Percentiles rank a stretch among this genome's conserved stretches.
These are phyloP conservation scores for Rhaphigaster nebulosa DNA, from an alignment of 2,888 invertebrate species.

Conservation along the genomic window DNA sequence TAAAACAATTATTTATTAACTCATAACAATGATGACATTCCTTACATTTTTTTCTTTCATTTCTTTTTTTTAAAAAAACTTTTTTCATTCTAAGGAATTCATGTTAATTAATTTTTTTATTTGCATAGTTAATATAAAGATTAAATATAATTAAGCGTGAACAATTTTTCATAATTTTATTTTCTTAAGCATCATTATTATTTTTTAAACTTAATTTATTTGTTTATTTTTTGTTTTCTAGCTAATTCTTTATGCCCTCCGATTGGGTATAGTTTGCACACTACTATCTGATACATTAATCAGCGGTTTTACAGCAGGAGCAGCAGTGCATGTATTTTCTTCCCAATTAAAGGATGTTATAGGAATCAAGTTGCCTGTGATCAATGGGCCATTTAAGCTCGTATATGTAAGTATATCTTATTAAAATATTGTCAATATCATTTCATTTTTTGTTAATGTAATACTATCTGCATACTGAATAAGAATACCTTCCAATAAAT, in stretches of 20 bases:
- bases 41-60: no score
- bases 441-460: neutral
- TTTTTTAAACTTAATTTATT: neutral
- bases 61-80: no score
- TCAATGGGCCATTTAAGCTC: conserved; percentile 64
- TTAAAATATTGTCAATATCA: neutral
- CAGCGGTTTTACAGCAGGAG: conserved; percentile 90
- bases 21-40: no score
- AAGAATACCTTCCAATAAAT: neutral
- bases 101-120: no score
- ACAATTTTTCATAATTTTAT: no score
- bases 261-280: conserved; percentile 80
- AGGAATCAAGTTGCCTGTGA: conserved; percentile 73
- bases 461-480: neutral
- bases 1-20: no score
- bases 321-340: conserved; percentile 86
- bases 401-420: conserved; percentile 62
- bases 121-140: no score
- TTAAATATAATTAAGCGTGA: no score
- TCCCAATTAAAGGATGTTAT: conserved; percentile 81
- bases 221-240: conserved; percentile 68
- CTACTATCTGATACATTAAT: conserved; percentile 86
- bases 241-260: conserved; percentile 77
- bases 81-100: no score
- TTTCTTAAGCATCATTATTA: no score